Evolutionary conservation across 1,140 invertebrate genomes (phyloP), one percentile per base, ranked within the genome.

Genomic region (Psix sp.): DNA sequence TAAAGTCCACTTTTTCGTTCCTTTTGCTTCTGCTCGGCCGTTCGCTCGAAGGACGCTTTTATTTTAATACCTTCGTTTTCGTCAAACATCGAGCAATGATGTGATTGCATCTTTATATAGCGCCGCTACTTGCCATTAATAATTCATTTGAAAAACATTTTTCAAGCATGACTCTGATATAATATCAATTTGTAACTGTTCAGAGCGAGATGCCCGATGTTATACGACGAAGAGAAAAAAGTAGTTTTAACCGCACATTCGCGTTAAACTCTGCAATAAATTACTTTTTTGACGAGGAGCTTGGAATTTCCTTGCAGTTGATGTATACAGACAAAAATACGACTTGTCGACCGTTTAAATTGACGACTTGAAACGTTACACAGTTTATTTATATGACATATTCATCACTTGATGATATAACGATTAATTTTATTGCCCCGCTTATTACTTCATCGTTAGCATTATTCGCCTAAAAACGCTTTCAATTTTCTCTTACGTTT

Each of bases 251-350:
- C 46, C 48, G 38, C 48, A 26, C 40, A 17, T 70, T 60, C 42
- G 40, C 40, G 56, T 54, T 70, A 70, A 70, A 70, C 65, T 31
- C 24, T 35, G 54, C 33, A 52, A 52, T 70, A 60, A 70, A 70
- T 70, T 60, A 70, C 48, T 60, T 60, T 67, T 29, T 70, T 48
- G 49, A 60, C 29, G 54, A 60, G 54, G 18, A 48, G n/a, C 11
- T 21, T 40, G 42, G 17, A 1, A 31, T 57, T 56, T 14, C 24
- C 20, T 29, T 29, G 18, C 45, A 39, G 16, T 35, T 11, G 17
- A 46, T 31, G 20, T 21, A 16, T 40, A 38, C 26, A 38, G 46
- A 51, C 38, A 67, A 49, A 43, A 11, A 29, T 11, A 13, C 15
- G 3, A 36, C 13, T 29, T 17, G 40, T 40, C 42, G 17, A 43